Conservation (phyloP, 2,797 vertebrate species). For the Coranthus polyacanthus region DNA sequence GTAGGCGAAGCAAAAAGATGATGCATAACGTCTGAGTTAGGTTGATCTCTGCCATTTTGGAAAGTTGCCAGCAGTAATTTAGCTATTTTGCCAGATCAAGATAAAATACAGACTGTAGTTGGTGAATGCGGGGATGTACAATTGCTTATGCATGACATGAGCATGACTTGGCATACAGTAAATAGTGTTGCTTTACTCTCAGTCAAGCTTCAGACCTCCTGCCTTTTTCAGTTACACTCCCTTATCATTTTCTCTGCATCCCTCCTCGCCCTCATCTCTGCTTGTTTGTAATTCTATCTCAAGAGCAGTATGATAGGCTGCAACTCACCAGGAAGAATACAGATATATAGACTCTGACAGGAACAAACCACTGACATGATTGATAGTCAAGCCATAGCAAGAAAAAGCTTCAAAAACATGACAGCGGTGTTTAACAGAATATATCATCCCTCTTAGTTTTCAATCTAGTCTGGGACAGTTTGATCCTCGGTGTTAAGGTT, state of each 20-base stretch:
- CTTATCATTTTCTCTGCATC: conserved; percentile 27
- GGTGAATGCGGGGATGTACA: conserved; percentile 8
- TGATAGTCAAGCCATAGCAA: conserved; percentile 55
- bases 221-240: conserved; percentile 5
- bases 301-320: conserved; percentile 36
- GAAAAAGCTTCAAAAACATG: conserved; percentile 50
- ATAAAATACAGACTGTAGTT: background rate
- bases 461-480: conserved; percentile 15
- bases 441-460: conserved; percentile 50
- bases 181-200: conserved; percentile 11
- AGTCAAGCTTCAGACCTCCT: conserved; percentile 12
- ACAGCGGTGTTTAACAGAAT: conserved; percentile 43
- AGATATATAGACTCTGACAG: conserved; percentile 72
- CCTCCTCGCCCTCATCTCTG: conserved; percentile 34
- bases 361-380: conserved; percentile 70
- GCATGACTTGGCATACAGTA: background rate
- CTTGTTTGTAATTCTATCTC: conserved; percentile 66
- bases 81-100: background rate
- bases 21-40: background rate
- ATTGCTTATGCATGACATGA: conserved; percentile 2
- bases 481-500: conserved; percentile 14
- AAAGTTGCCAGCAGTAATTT: background rate
- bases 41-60: background rate
- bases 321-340: conserved; percentile 39
- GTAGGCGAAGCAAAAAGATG: background rate